These are phyloP conservation scores for Bostrychus sinensis DNA, from an alignment of 2,113 vertebrate genomes.

Conservation along the genomic window DNA sequence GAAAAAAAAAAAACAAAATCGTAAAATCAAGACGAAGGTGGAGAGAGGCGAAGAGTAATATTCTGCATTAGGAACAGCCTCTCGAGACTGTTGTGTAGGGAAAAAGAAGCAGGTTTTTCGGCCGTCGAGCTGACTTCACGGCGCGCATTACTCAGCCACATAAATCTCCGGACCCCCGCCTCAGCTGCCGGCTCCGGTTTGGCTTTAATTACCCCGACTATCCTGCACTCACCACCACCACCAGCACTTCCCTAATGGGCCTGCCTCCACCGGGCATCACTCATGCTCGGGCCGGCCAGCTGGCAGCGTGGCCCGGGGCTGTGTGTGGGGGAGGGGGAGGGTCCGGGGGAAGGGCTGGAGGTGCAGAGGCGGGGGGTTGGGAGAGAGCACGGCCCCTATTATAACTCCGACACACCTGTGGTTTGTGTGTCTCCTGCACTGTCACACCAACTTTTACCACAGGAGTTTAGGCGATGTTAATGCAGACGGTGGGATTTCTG, in stretches of 20 bases:
- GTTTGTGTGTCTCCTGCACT: conserved; percentile 44
- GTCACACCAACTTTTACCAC: conserved; percentile 42
- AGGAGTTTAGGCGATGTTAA: conserved; percentile 5
- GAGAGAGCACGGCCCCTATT: conserved; percentile 61
- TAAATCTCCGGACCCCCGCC: conserved; percentile 74
- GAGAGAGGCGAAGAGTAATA: conserved; percentile 61
- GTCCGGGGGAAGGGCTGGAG: conserved; percentile 17
- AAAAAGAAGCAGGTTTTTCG: conserved; percentile 65
- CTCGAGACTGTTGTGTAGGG: conserved; percentile 64
- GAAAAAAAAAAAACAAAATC: conserved; percentile 28
- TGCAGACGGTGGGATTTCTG: background rate
- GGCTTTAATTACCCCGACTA: conserved; percentile 79
- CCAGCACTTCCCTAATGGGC: conserved; percentile 77
- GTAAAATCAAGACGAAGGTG: conserved; percentile 43
- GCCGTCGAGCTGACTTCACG: conserved; percentile 68
- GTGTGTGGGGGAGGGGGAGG: no score
- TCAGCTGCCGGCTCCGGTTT: conserved; percentile 71
- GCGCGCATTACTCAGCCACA: conserved; percentile 78
- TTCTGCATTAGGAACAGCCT: conserved; percentile 68
- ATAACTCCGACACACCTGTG: conserved; percentile 72
- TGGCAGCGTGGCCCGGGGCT: conserved; percentile 70
- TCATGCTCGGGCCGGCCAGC: conserved; percentile 69
- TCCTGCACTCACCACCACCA: conserved; percentile 64
- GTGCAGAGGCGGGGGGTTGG: background rate
- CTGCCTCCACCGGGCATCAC: conserved; percentile 71